Conservation (phyloP, 1,140 invertebrate species). For the Lepeophtheirus salmonis region DNA sequence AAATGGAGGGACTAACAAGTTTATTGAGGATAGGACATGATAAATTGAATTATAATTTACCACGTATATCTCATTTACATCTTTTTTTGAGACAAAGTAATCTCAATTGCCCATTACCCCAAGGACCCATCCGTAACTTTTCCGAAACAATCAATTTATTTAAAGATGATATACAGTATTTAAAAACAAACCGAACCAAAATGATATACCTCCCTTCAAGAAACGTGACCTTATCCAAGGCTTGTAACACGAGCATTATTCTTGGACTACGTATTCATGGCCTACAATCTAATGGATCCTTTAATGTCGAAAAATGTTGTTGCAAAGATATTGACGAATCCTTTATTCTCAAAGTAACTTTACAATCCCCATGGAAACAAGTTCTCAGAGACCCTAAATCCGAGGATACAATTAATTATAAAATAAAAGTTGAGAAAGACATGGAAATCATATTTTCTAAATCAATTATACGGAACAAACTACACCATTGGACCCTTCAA, state of each 20-base stretch:
- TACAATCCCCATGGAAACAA: not conserved
- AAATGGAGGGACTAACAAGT: not conserved
- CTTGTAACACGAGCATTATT: not conserved
- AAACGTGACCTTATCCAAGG: no score
- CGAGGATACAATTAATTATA: not conserved
- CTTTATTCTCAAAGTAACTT: not conserved
- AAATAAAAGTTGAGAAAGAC: not conserved
- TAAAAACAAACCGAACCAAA: no score
- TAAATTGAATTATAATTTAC: no score
- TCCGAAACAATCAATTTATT: no score
- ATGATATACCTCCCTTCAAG: no score
- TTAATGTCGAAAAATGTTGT: not conserved
- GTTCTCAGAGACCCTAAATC: not conserved
- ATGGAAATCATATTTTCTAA: not conserved
- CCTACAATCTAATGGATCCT: not conserved
- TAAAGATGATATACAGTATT: no score
- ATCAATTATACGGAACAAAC: not conserved
- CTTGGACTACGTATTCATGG: not conserved
- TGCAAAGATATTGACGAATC: not conserved
- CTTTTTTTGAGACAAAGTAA: no score
- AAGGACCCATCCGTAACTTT: no score
- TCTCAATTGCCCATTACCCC: no score
- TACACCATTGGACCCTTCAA: not conserved
- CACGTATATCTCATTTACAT: no score
- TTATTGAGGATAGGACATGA: no score